Evolutionary conservation across 2,888 invertebrate genomes (phyloP), one percentile per base, ranked within the genome.

Genomic region (Diaphora mendica): DNA sequence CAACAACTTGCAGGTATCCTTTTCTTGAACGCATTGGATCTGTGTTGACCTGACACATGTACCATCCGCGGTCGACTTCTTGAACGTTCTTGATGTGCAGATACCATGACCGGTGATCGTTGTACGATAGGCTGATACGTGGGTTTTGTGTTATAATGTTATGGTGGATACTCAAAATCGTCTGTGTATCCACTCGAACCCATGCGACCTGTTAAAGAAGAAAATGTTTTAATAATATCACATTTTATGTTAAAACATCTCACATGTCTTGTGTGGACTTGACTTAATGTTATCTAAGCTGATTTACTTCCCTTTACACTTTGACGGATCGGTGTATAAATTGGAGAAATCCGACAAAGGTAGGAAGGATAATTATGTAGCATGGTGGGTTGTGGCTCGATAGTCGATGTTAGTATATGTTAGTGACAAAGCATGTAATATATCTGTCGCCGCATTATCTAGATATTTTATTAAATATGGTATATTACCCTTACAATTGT

Each of bases 161-260:
- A 93, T 98, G 98, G 91, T 99, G 98, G 88, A 99, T 99, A 75
- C 98, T 98, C 73, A 99, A 96, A 87, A 99, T 98, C 3, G 99
- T 99, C 93, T 99, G 98, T 0, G 98, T 98, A 89, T 99, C 98
- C 67, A 99, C 98, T 62, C 98, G 97, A 23, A 99, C 98, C 99
- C 99, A 99, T 80, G 98, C 99, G 84, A 99, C 98, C 98, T 98
- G 94, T 59, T 62, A 72, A 33, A 72, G 72, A n/a, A 20, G 15
- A 3, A 66, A 67, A 51, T 13, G 20, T 59, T 26, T 13, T 26
- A 26, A 62, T 30, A 30, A 8, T 5, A 0, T 39, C 20, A 30
- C 3, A 62, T 48, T 39, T 64, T 48, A 59, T 48, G 64, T 13
- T 15, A 30, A 30, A 30, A 30, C 30, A 7, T 8, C 30, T 26